A percentile compares a stretch with the other conserved stretches of the same genome.
These are phyloP conservation scores for Glyptemys insculpta DNA, from an alignment of 2,797 vertebrate genomes.

Conservation along the genomic window DNA sequence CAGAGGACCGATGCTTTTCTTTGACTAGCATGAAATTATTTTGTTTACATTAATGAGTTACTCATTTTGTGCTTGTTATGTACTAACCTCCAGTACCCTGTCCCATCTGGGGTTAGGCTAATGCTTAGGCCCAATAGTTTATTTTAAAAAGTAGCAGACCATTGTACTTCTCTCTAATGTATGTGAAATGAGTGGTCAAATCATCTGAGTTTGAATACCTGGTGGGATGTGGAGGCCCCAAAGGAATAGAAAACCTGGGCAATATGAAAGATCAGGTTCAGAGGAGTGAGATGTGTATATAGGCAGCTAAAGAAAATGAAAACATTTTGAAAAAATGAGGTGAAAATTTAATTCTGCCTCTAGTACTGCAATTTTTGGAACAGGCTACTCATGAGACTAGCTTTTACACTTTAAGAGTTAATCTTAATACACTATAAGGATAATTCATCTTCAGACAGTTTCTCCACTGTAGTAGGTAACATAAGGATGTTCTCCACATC, in stretches of 20 bases:
- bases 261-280: not conserved
- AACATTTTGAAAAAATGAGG: not conserved
- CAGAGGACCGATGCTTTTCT: not conserved
- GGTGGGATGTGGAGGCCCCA: not conserved
- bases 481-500: not conserved
- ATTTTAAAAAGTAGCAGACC: not conserved
- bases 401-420: not conserved
- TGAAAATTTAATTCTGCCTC: not conserved
- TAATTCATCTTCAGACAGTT: not conserved
- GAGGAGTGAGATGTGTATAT: not conserved
- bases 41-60: not conserved
- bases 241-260: not conserved
- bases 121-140: not conserved
- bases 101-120: not conserved
- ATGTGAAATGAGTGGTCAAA: not conserved
- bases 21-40: not conserved
- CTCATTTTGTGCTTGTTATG: not conserved
- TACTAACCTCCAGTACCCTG: not conserved
- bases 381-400: not conserved
- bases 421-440: not conserved
- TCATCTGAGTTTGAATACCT: not conserved
- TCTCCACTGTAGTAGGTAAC: not conserved
- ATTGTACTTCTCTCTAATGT: not conserved
- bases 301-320: not conserved
- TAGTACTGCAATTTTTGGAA: not conserved